Evolutionary conservation across 2,113 vertebrate genomes (phyloP).

Genomic region (Corythaeola cristata): DNA sequence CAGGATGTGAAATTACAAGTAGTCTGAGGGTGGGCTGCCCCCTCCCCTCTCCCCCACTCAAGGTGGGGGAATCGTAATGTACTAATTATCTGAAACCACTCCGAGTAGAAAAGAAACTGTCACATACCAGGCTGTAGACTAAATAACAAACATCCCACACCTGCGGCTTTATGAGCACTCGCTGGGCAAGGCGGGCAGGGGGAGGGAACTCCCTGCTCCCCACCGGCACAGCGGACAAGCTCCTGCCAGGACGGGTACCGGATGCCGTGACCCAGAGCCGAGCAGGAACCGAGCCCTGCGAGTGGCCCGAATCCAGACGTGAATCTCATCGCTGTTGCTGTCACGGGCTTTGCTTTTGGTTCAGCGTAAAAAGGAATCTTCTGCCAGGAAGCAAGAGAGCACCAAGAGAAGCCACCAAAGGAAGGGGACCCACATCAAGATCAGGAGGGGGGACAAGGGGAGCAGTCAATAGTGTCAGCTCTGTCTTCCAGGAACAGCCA

Average conservation of each 20-base stretch:
- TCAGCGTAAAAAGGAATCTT: background rate
- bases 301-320: background rate
- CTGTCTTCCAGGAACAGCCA: background rate
- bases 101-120: slow-evolving; percentile 74
- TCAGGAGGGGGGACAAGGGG: background rate
- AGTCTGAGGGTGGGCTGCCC: slow-evolving; percentile 84
- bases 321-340: background rate
- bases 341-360: background rate
- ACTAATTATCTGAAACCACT: slow-evolving; percentile 85
- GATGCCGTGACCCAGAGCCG: background rate
- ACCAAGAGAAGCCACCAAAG: background rate
- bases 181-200: slow-evolving; percentile 16
- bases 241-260: slow-evolving; percentile 41
- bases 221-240: background rate
- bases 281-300: background rate
- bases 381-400: background rate
- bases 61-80: slow-evolving; percentile 85
- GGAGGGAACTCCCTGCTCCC: slow-evolving; percentile 61
- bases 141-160: slow-evolving; percentile 87
- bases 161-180: slow-evolving; percentile 82
- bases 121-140: slow-evolving; percentile 84
- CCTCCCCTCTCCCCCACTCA: slow-evolving; percentile 75
- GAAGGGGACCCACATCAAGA: background rate
- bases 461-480: background rate
- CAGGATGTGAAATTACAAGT: slow-evolving; percentile 87